A percentile compares a stretch with the other conserved stretches of the same genome.
These are phyloP conservation scores for Morpho helenor DNA, from an alignment of 2,888 invertebrate species.

Conservation along the genomic window DNA sequence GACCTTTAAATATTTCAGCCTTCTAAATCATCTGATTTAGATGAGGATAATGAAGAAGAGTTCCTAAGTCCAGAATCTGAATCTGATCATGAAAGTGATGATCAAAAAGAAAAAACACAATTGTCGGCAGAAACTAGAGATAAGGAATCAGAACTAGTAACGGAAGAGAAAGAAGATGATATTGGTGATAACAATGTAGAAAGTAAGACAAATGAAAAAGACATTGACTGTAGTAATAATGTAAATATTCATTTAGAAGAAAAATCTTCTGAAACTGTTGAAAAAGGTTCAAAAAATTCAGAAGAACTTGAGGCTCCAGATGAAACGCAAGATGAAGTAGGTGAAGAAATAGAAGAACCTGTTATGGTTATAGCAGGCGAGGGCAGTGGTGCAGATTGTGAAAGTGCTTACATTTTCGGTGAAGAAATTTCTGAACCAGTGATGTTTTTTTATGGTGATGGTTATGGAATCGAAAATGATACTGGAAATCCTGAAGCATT, in stretches of 20 bases:
- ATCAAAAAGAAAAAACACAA: slow-evolving; percentile 31
- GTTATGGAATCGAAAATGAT: slow-evolving; percentile 84
- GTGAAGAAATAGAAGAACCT: slow-evolving; percentile 87
- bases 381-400: slow-evolving; percentile 83
- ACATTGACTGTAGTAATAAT: slow-evolving; percentile 29
- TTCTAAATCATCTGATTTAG: slow-evolving; percentile 48
- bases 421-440: slow-evolving; percentile 87
- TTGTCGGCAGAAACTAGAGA: slow-evolving; percentile 23
- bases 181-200: slow-evolving; percentile 27
- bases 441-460: slow-evolving; percentile 84
- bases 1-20: slow-evolving; percentile 30
- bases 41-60: slow-evolving; percentile 71
- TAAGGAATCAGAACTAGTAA: slow-evolving; percentile 20
- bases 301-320: slow-evolving; percentile 21
- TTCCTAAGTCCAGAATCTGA: slow-evolving; percentile 71
- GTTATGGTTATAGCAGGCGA: slow-evolving; percentile 84
- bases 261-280: slow-evolving; percentile 30
- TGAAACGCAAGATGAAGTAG: slow-evolving; percentile 43
- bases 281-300: slow-evolving; percentile 21
- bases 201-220: slow-evolving; percentile 33
- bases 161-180: slow-evolving; percentile 19
- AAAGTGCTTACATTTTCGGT: slow-evolving; percentile 77
- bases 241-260: slow-evolving; percentile 20
- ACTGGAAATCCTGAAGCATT: slow-evolving; percentile 82
- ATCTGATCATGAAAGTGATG: slow-evolving; percentile 58